Evolutionary conservation across 2,797 vertebrate genomes (phyloP).

Genomic region (Pipistrellus pipistrellus): DNA sequence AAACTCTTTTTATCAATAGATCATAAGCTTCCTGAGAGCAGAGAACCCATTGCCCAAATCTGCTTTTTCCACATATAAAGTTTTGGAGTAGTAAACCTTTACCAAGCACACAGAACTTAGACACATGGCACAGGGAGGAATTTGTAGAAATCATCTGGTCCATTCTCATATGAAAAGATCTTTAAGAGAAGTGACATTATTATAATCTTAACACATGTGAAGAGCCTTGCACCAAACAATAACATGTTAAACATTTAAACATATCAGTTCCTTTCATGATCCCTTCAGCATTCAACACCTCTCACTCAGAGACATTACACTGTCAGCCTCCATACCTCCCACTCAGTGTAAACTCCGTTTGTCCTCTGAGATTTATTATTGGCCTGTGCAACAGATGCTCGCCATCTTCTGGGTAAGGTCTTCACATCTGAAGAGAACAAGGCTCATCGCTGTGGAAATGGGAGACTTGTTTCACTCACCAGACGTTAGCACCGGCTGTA

Average conservation of each 20-base stretch:
- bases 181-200: conserved; percentile 1
- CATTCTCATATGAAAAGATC: not conserved
- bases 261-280: not conserved
- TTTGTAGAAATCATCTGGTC: not conserved
- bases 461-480: not conserved
- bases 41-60: not conserved
- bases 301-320: not conserved
- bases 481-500: not conserved
- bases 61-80: not conserved
- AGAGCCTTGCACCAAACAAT: conserved; percentile 10
- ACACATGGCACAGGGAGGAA: not conserved
- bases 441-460: not conserved
- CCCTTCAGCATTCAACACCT: not conserved
- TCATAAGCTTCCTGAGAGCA: not conserved
- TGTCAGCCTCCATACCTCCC: not conserved
- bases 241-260: not conserved
- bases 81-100: not conserved
- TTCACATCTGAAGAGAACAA: not conserved
- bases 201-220: not conserved
- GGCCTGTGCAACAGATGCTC: not conserved
- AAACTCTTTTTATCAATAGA: not conserved
- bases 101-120: not conserved
- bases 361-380: not conserved
- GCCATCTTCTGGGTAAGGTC: not conserved
- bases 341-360: not conserved